These are phyloP conservation scores for Geodia barretti DNA, from an alignment of 37 sponge, comb jelly and placozoan species.

Conservation along the genomic window DNA sequence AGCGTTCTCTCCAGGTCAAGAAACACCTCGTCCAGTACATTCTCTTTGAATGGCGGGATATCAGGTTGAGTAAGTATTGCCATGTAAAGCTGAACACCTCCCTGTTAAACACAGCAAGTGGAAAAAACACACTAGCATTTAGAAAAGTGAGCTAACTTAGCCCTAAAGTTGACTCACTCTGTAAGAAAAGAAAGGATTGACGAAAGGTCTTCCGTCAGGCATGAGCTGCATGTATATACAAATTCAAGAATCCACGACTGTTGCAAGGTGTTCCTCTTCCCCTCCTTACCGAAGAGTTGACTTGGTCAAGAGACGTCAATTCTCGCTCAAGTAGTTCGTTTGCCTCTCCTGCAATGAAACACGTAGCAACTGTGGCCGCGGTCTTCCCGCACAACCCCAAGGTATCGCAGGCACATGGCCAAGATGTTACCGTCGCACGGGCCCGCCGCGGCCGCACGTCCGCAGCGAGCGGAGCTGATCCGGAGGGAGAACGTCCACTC, in stretches of 20 bases:
- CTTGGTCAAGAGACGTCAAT: not conserved
- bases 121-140: too few relatives aligned
- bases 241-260: too few relatives aligned
- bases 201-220: too few relatives aligned
- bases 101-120: too few relatives aligned
- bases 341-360: not conserved
- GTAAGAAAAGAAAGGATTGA: too few relatives aligned
- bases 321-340: not conserved
- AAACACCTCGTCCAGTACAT: not conserved
- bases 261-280: too few relatives aligned
- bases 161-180: too few relatives aligned
- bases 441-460: not conserved
- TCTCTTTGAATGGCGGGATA: not conserved
- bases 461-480: not conserved
- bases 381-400: not conserved
- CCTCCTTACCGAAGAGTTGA: not conserved
- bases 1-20: not conserved
- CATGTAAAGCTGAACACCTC: not conserved
- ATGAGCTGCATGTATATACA: too few relatives aligned
- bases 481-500: not conserved
- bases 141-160: too few relatives aligned
- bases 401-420: not conserved
- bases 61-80: not conserved
- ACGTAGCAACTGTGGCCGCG: not conserved
- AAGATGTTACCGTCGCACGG: not conserved